Base-by-base conservation (phyloP, 2,888 invertebrate species). In the Sinelater perroti region DNA sequence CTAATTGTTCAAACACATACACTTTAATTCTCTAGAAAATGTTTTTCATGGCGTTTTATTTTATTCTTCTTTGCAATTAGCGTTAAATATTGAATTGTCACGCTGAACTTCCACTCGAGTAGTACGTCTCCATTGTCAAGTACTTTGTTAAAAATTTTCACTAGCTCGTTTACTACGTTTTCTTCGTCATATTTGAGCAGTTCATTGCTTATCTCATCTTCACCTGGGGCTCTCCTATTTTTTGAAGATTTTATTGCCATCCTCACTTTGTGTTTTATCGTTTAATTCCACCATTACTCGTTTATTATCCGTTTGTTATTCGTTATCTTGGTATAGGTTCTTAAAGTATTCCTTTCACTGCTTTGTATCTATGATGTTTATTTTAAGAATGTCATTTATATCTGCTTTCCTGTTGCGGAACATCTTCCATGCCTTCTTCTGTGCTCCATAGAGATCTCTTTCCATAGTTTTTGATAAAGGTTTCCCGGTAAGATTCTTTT, bases 401-500 rank as follows among this genome's bases (percentile, higher is more conserved):
- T 33, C 33, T 3, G 13, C 33, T 33, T 3, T 33, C 10, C 33
- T 10, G 14, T 33, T 33, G 33, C 14, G 11, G 14, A 33, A 8
- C 13, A 33, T 33, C 16, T 16, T 4, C 33, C 33, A 33, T 3
- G 16, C 33, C 8, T 30, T 30, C 8, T 8, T 30, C 16, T 13
- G 33, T 3, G 33, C 2, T 3, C 33, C n/a, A n/a, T 33, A 33
- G 6, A 33, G 13, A n/a, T n/a, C n/a, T n/a, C n/a, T n/a, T n/a
- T n/a, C n/a, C n/a, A 33, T 33, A n/a, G n/a, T 8, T 3, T 30
- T 30, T 30, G 4, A 11, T 30, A 11, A 30, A 30, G 11, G 30
- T 11, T 30, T 30, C 30, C 30, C 30, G 11, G 30, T 30, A 30
- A 11, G n/a, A 30, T n/a, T 30, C 4, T 30, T 30, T 30, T n/a